A percentile compares a stretch with the other conserved stretches of the same genome.
Evolutionary conservation across 1,140 invertebrate species (phyloP).

Genomic region (Cryptotermes secundus): DNA sequence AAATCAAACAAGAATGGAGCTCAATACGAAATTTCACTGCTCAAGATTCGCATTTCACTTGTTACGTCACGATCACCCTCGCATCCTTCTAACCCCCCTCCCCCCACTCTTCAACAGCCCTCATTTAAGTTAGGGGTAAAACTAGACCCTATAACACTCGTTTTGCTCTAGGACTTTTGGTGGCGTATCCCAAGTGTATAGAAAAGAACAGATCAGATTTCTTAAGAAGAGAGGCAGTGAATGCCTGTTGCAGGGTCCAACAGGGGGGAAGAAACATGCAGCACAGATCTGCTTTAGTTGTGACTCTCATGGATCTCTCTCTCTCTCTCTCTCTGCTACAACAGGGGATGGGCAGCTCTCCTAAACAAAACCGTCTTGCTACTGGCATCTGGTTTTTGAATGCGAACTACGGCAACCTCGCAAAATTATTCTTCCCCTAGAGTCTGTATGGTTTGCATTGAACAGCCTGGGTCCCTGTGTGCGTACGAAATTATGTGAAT

Average conservation of each 20-base stretch:
- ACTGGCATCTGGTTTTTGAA: constrained; percentile 12
- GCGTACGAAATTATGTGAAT: constrained; percentile 12
- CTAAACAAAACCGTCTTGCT: constrained; percentile 11
- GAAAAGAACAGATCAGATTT: constrained; percentile 9
- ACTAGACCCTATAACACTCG: neutral
- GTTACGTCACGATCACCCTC: neutral
- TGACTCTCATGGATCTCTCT: neutral
- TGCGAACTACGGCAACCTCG: neutral
- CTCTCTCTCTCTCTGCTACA: too few species aligned
- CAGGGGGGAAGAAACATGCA: neutral
- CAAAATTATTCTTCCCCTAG: neutral
- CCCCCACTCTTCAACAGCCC: neutral
- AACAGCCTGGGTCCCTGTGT: neutral
- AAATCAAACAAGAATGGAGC: too few species aligned
- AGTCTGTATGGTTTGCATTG: neutral
- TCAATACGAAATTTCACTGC: neutral
- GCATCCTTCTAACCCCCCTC: neutral
- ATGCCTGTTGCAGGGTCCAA: constrained; percentile 13
- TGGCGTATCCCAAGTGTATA: neutral
- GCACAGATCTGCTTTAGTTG: constrained; percentile 1
- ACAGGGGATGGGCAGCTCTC: neutral
- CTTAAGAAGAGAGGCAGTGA: neutral
- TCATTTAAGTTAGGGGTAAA: constrained; percentile 14
- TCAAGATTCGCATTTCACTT: neutral
- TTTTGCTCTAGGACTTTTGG: neutral